Evolutionary conservation across 2,888 invertebrate species (phyloP).

Genomic region (Capitulum mitella): DNA sequence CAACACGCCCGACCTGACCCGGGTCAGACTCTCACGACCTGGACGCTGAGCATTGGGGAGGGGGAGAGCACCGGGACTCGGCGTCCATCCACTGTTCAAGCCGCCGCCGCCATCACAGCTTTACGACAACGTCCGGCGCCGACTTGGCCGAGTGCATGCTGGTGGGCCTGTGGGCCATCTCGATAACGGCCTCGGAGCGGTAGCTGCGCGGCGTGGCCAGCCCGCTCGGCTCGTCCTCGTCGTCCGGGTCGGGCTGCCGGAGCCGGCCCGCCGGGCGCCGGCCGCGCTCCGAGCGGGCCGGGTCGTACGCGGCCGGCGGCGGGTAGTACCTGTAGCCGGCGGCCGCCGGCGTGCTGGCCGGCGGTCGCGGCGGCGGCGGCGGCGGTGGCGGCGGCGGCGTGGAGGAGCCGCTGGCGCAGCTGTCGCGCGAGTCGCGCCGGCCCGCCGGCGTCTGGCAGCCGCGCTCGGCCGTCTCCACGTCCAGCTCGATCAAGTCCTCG

Average conservation of each 20-base stretch:
- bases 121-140: constrained; percentile 82
- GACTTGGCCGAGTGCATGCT: constrained; percentile 77
- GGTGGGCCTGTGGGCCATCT: constrained; percentile 59
- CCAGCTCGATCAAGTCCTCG: background rate
- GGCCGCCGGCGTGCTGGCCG: background rate
- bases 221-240: background rate
- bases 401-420: constrained; percentile 5
- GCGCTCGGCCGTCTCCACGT: background rate
- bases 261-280: background rate
- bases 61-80: no score
- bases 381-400: constrained; percentile 8
- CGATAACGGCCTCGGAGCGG: constrained; percentile 56
- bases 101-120: constrained; percentile 49
- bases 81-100: no score
- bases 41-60: no score
- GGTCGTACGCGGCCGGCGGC: background rate
- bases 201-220: constrained; percentile 42
- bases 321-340: background rate
- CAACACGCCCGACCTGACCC: no score
- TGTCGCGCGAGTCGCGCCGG: background rate
- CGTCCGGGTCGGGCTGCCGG: background rate
- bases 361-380: constrained; percentile 1
- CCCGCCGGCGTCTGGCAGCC: background rate
- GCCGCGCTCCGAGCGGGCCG: background rate
- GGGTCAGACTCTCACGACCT: no score